A percentile compares a stretch with the other conserved stretches of the same genome.
These are phyloP conservation scores for Pimephales promelas DNA, from an alignment of 2,113 vertebrate species.

Conservation along the genomic window DNA sequence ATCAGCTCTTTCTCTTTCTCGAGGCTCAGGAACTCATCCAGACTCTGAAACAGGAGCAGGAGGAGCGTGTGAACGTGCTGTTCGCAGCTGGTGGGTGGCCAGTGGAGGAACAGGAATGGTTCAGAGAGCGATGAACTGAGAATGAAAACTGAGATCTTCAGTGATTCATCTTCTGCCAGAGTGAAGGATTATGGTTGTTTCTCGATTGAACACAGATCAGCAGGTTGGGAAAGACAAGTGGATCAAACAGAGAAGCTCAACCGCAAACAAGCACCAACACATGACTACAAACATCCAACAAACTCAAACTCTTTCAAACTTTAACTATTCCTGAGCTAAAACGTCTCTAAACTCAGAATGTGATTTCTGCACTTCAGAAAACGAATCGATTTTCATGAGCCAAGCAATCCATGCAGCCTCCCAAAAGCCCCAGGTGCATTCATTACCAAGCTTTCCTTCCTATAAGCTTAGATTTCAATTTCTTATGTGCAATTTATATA, in stretches of 20 bases:
- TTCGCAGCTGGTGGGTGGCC: slow-evolving; percentile 20
- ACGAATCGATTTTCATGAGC: background rate
- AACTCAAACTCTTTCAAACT: background rate
- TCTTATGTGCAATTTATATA: background rate
- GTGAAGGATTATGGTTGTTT: slow-evolving; percentile 23
- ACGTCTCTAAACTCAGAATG: background rate
- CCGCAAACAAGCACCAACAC: background rate
- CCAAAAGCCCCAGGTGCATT: background rate
- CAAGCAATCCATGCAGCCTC: background rate
- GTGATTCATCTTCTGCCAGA: slow-evolving; percentile 17
- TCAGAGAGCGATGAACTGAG: background rate
- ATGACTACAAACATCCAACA: background rate
- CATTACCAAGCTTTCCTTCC: background rate
- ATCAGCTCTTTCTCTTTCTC: background rate
- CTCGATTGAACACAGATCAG: background rate
- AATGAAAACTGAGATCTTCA: slow-evolving; percentile 7
- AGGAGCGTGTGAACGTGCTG: slow-evolving; percentile 11
- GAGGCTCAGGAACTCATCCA: slow-evolving; percentile 3
- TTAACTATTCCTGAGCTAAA: background rate
- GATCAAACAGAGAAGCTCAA: background rate
- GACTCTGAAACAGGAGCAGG: background rate
- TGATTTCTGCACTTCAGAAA: background rate
- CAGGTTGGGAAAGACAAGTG: background rate
- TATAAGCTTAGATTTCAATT: background rate
- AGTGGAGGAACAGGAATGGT: slow-evolving; percentile 4